These are phyloP conservation scores for Eupleurogrammus muticus DNA, from an alignment of 2,797 vertebrate species.

Conservation along the genomic window DNA sequence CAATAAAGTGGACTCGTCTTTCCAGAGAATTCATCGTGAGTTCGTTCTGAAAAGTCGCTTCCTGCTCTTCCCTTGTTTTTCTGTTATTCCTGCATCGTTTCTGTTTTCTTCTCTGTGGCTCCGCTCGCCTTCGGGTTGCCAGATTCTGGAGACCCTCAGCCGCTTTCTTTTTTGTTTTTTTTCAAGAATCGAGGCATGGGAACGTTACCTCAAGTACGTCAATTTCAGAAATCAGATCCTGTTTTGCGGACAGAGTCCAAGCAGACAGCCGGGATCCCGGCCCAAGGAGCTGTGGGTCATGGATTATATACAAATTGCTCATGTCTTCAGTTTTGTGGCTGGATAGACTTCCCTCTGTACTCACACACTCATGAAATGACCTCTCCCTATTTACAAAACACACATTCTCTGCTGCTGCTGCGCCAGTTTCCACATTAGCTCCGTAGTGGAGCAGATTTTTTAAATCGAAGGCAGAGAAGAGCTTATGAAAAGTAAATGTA, in stretches of 20 bases:
- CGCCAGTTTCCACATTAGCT: not conserved
- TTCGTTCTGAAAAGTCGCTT: slow-evolving; percentile 24
- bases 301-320: slow-evolving; percentile 56
- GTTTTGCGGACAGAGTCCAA: slow-evolving; percentile 61
- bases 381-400: slow-evolving; percentile 10
- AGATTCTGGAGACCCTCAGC: slow-evolving; percentile 55
- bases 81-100: slow-evolving; percentile 39
- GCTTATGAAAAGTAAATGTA: not conserved
- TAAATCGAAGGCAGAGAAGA: not conserved
- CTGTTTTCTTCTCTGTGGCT: slow-evolving; percentile 32
- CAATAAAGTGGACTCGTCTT: slow-evolving; percentile 22
- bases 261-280: slow-evolving; percentile 63
- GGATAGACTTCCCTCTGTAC: slow-evolving; percentile 11
- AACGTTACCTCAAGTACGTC: slow-evolving; percentile 63
- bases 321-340: slow-evolving; percentile 53
- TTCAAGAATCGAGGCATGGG: slow-evolving; percentile 49
- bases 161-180: no score
- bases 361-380: slow-evolving; percentile 27
- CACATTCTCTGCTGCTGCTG: not conserved
- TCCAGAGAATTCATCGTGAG: slow-evolving; percentile 3
- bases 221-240: slow-evolving; percentile 74
- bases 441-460: not conserved
- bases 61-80: not conserved
- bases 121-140: slow-evolving; percentile 44
- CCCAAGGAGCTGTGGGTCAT: slow-evolving; percentile 56